phyloP scores from a whole-genome alignment of 2,888 invertebrate genomes.

The Synanthedon myopaeformis region DNA sequence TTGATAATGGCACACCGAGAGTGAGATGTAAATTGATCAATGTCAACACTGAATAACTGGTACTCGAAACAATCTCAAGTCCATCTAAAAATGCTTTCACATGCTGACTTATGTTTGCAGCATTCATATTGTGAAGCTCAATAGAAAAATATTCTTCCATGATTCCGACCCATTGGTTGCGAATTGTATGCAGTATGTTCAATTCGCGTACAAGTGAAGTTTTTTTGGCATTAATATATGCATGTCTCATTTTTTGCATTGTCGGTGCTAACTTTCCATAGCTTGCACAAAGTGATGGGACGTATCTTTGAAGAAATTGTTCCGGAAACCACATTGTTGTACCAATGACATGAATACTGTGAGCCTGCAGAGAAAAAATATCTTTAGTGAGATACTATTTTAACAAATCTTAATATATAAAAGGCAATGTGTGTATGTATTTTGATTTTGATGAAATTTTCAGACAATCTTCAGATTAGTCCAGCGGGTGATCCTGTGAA shows the following conservation, averaged over 20 bases:
- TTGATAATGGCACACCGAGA: conserved; percentile 81
- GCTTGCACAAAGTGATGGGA: conserved; percentile 68
- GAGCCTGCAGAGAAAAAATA: conserved; percentile 61
- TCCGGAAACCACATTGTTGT: conserved; percentile 89
- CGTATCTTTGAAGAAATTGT: conserved; percentile 78
- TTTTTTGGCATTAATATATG: conserved; percentile 68
- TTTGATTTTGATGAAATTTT: too few species aligned
- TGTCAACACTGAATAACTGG: conserved; percentile 63
- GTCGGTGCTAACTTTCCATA: conserved; percentile 53
- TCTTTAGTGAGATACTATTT: background rate
- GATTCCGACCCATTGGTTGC: conserved; percentile 47
- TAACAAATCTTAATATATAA: too few species aligned
- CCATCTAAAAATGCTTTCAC: conserved; percentile 66
- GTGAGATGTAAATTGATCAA: conserved; percentile 78
- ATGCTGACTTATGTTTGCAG: conserved; percentile 54
- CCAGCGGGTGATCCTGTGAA: too few species aligned
- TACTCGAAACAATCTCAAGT: conserved; percentile 75
- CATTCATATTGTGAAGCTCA: conserved; percentile 42
- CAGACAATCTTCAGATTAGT: too few species aligned
- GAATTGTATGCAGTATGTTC: conserved; percentile 39
- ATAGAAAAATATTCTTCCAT: conserved; percentile 48
- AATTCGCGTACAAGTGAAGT: conserved; percentile 74
- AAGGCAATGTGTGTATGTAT: too few species aligned
- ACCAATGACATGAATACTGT: conserved; percentile 82
- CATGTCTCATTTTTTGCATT: conserved; percentile 64